These are phyloP conservation scores for Oryzias melastigma DNA, from an alignment of 2,113 vertebrate genomes.

Conservation along the genomic window DNA sequence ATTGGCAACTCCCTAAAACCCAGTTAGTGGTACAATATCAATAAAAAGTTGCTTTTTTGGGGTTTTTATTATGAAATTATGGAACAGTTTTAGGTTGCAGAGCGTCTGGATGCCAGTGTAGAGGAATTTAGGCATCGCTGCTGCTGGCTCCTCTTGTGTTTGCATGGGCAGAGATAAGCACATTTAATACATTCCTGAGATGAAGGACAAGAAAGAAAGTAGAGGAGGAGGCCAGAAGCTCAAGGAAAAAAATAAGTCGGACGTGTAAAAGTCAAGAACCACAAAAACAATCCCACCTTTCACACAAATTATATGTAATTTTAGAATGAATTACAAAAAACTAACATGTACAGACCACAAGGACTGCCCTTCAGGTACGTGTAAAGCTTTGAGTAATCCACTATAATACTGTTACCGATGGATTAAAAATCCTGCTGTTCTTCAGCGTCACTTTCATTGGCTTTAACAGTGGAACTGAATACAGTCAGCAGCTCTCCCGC, in stretches of 20 bases:
- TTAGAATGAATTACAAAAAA: background rate
- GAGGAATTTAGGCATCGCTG: conserved; percentile 60
- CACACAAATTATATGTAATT: background rate
- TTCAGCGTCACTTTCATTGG: background rate
- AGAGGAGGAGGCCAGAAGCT: conserved; percentile 10
- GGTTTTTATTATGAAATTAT: background rate
- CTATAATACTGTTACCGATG: background rate
- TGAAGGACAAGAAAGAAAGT: conserved; percentile 19
- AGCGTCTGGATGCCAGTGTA: conserved; percentile 38
- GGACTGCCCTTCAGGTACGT: background rate
- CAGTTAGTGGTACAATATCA: too few species aligned
- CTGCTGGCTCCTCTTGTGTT: conserved; percentile 59
- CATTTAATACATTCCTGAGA: conserved; percentile 69
- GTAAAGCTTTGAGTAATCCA: conserved; percentile 22
- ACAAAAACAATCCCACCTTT: background rate
- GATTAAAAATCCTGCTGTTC: background rate
- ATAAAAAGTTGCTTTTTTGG: background rate
- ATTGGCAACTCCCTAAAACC: too few species aligned
- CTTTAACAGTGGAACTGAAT: background rate
- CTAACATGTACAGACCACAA: background rate
- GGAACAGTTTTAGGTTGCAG: conserved; percentile 9
- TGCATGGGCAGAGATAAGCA: conserved; percentile 69
- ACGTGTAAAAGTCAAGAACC: conserved; percentile 12
- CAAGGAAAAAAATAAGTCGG: conserved; percentile 17
- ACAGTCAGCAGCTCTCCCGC: background rate